Base-by-base conservation (phyloP, 1,140 invertebrate genomes). In the Pomphorhynchus laevis region DNA sequence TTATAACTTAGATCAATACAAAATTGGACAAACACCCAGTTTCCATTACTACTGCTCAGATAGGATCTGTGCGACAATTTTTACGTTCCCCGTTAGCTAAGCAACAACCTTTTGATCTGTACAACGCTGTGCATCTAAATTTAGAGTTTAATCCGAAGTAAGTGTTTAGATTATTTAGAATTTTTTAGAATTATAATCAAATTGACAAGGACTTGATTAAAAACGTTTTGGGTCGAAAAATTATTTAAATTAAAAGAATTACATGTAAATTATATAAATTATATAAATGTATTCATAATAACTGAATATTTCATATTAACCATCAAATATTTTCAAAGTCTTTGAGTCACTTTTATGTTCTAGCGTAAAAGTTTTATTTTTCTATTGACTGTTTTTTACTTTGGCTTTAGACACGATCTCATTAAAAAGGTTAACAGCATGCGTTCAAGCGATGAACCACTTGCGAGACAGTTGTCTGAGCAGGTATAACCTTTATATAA, bases 31-130 rank as follows among this genome's bases (percentile, higher is more conserved):
- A 66, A 1, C 77, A 93, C 62, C 80, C 82, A 0, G 86, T 77
- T 54, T 71, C 84, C 1, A 66, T 91, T 0, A 82, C 76, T 2
- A 73, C 86, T 1, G 70, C 75, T 49, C 79, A 91, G 56, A 86
- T 91, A 77, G 77, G 73, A 1, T 72, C 75, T 8, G 79, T 79
- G 0, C 60, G 82, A 43, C 80, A 91, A 55, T 86, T 91, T 49
- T 69, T 91, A 40, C 65, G 71, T 34, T 79, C 76, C 4, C 74
- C 80, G 49, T 67, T 72, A 37, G 69, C 74, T 50, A 80, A 47
- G 74, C 80, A 46, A 71, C 74, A 74, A 48, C 24, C 27, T 3
- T 12, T n/a, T 5, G 36, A 43, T 27, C 34, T 39, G 23, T 79
- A 70, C 50, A 67, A 71, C 1, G 53, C 86, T 14, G 59, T 91